Conservation (phyloP, 2,888 invertebrate species). For the Fissipunctia ypsillon region DNA sequence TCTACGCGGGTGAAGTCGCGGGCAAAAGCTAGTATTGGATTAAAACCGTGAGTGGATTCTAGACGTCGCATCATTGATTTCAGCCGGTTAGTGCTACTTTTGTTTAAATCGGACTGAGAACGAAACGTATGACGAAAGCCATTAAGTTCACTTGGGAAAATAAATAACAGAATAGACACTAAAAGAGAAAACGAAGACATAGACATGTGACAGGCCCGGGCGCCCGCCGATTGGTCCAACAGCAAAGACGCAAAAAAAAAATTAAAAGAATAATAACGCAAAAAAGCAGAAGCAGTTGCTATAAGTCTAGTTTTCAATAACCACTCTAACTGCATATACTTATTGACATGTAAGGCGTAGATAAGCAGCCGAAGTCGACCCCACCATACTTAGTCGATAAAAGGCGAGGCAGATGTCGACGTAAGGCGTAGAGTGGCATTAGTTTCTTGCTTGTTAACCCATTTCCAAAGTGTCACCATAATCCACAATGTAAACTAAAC, state of each 20-base stretch:
- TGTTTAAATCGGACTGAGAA: conserved; percentile 7
- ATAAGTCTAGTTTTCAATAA: background rate
- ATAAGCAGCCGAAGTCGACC: too few relatives aligned
- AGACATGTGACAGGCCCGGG: background rate
- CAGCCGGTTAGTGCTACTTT: background rate
- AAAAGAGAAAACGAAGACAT: background rate
- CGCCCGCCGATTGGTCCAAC: background rate
- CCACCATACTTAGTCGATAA: too few relatives aligned
- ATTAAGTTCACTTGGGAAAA: conserved; percentile 16
- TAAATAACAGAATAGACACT: conserved; percentile 5
- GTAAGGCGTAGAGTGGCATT: too few relatives aligned
- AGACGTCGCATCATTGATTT: background rate
- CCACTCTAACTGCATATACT: too few relatives aligned
- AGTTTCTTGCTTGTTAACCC: background rate
- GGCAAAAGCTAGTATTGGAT: too few relatives aligned
- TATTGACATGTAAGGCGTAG: too few relatives aligned
- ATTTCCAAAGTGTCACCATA: background rate
- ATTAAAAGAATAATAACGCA: background rate
- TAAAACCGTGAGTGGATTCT: background rate
- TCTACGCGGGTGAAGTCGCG: too few relatives aligned
- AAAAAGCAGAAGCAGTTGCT: background rate
- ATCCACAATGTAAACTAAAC: background rate
- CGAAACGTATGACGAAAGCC: background rate
- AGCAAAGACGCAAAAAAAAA: background rate
- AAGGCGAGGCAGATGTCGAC: too few relatives aligned